Conservation (phyloP, 2,113 vertebrate genomes). For the Hyperoodon ampullatus region DNA sequence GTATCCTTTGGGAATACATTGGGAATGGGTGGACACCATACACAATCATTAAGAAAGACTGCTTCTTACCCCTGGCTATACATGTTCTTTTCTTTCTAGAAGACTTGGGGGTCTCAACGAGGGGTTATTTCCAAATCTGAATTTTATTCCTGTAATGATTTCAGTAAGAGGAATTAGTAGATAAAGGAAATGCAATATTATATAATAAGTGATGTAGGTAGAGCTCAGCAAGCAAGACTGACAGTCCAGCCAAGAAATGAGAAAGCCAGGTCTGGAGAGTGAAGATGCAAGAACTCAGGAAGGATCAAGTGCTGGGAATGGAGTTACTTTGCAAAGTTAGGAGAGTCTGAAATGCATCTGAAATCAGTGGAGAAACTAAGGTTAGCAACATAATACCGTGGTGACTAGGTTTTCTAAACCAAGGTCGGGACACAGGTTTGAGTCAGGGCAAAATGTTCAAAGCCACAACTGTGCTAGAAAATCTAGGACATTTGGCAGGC, state of each 20-base stretch:
- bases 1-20: not conserved
- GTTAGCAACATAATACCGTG: not conserved
- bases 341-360: not conserved
- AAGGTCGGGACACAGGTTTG: not conserved
- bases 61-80: not conserved
- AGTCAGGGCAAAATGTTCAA: not conserved
- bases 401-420: not conserved
- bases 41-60: not conserved
- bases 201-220: not conserved
- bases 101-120: not conserved
- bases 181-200: not conserved
- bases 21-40: not conserved
- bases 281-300: not conserved
- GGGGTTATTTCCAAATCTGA: not conserved
- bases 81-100: not conserved
- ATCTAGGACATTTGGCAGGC: not conserved
- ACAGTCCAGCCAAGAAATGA: not conserved
- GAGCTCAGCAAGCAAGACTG: not conserved
- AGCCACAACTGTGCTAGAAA: not conserved
- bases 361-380: not conserved
- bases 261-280: not conserved
- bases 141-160: not conserved
- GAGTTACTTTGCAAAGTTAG: not conserved
- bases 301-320: not conserved
- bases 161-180: constrained; percentile 1